phyloP scores from a whole-genome alignment of 2,113 vertebrate species.

The Epinephelus cyanopodus region DNA sequence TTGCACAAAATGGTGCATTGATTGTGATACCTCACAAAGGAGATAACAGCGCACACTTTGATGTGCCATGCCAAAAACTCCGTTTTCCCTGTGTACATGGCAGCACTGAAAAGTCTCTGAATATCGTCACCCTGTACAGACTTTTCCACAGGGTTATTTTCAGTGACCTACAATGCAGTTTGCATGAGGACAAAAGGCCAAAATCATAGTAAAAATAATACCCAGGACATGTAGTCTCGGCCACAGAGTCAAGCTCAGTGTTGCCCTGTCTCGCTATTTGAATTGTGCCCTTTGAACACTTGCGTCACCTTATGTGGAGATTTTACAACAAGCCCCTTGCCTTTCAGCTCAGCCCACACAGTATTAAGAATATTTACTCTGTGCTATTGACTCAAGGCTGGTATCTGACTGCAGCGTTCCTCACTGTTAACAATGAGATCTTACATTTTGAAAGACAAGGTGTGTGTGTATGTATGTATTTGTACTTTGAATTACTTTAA shows the following conservation, averaged over 20 bases:
- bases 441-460: background rate
- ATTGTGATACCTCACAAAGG: too few relatives aligned
- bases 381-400: constrained; percentile 65
- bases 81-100: too few relatives aligned
- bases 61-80: too few relatives aligned
- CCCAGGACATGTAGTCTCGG: too few relatives aligned
- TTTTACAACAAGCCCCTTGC: constrained; percentile 39
- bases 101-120: too few relatives aligned
- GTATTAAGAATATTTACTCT: constrained; percentile 58
- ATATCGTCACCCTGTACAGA: too few relatives aligned
- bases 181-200: background rate
- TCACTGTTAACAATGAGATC: constrained; percentile 23
- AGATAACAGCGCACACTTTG: too few relatives aligned
- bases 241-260: background rate
- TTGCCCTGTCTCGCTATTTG: constrained; percentile 7
- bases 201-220: too few relatives aligned
- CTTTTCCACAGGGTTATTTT: too few relatives aligned
- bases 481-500: constrained; percentile 25
- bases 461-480: constrained; percentile 25
- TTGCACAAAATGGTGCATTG: too few relatives aligned
- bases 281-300: constrained; percentile 57
- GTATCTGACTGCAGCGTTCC: constrained; percentile 28
- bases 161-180: too few relatives aligned
- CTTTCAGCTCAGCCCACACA: constrained; percentile 22
- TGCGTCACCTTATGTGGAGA: constrained; percentile 24